Evolutionary conservation across 1,140 invertebrate genomes (phyloP), one percentile per base, ranked within the genome.

Genomic region (Macrostomum lignano): DNA sequence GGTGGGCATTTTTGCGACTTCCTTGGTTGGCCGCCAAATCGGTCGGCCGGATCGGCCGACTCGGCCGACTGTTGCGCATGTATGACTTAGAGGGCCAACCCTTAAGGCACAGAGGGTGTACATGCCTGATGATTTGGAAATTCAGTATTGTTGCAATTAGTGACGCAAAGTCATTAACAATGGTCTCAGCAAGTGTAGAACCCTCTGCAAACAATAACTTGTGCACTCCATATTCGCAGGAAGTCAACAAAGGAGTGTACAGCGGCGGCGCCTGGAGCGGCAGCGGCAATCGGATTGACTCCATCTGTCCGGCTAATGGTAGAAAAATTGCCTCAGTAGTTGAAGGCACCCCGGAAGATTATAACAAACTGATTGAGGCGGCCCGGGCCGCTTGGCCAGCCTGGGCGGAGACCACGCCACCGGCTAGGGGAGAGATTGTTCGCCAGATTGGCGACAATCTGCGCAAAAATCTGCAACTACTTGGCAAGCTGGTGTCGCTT

Each of bases 391-490:
- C 39, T 7, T 36, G 22, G 28, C 14, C 36, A 33, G 17, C 37
- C 7, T 81, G 74, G 74, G 68, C 67, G 0, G 67, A 76, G 42
- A 46, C 93, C 20, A 77, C 88, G 11, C 70, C 71, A 2, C 88
- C 86, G 1, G 61, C 66, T 25, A 61, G 88, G 40, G 88, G 88
- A 10, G 82, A 94, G 59, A 77, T 94, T 42, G 75, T 94, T 1
- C 59, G 84, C 14, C 81, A 93, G 61, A 91, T 94, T 46, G 86
- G 86, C 3, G 71, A 88, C 41, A 78, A 76, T 29, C 58, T 94
- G 0, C 58, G 86, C 36, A 64, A 72, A 38, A 77, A 93, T 47
- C 63, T 81, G 36, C 62, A 70, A 38, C 69, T 75, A 0, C 54
- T 94, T 3, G 81, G 81, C 35, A 73, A 77, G 51, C 62, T 96